A percentile compares a stretch with the other conserved stretches of the same genome.
phyloP scores from a whole-genome alignment of 1,140 invertebrate genomes.

The Drosophila erecta region DNA sequence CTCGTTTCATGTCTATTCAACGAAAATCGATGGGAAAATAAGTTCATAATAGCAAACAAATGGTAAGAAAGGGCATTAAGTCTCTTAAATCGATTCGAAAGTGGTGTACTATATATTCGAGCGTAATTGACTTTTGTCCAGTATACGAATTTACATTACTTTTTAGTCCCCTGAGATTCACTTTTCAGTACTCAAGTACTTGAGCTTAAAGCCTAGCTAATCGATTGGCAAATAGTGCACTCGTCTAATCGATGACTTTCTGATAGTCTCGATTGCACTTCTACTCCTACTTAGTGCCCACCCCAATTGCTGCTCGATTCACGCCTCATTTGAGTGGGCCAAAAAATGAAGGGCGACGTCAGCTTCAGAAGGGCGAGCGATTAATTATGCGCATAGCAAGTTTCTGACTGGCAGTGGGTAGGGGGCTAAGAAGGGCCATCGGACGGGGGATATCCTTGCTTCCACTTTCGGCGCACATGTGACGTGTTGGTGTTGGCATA shows the following conservation, averaged over 20 bases:
- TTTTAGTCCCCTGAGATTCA: not conserved
- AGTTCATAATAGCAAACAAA: not conserved
- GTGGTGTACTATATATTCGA: no score
- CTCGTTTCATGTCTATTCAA: not conserved
- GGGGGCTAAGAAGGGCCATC: slow-evolving; percentile 19
- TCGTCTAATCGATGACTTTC: slow-evolving; percentile 1
- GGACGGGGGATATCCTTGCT: not conserved
- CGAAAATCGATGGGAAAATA: not conserved
- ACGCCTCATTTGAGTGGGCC: not conserved
- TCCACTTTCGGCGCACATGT: slow-evolving; percentile 19
- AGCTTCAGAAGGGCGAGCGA: slow-evolving; percentile 33
- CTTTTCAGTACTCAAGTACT: not conserved
- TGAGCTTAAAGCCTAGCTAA: not conserved
- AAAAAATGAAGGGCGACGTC: slow-evolving; percentile 28
- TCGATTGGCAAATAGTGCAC: slow-evolving; percentile 8
- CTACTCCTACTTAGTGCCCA: not conserved
- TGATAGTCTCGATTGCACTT: slow-evolving; percentile 11
- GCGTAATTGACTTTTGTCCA: no score
- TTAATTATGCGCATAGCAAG: slow-evolving; percentile 40
- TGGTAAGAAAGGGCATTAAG: not conserved
- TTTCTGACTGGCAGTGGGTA: slow-evolving; percentile 1
- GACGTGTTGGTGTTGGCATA: slow-evolving; percentile 61
- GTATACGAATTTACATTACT: no score
- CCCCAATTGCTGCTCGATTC: slow-evolving; percentile 8
- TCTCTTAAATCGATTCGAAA: no score